These are phyloP conservation scores for Hestina assimilis DNA, from an alignment of 1,140 invertebrate species.

Conservation along the genomic window DNA sequence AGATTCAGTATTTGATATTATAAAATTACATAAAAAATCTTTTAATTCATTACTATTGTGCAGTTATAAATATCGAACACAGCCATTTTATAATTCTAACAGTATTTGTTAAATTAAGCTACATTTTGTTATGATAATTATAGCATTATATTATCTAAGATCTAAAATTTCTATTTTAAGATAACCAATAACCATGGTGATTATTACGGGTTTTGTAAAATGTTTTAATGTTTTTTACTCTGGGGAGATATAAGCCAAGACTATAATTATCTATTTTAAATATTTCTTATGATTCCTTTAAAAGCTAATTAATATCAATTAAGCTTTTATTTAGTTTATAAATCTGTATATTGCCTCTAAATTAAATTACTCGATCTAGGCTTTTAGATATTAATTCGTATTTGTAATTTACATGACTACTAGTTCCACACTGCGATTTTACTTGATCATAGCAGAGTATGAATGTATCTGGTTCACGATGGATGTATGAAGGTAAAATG, in stretches of 20 bases:
- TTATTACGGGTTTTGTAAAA: neutral
- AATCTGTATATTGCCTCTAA: neutral
- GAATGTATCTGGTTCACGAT: no score
- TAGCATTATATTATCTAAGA: slow-evolving; percentile 1
- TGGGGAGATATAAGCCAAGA: neutral
- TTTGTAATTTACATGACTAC: neutral
- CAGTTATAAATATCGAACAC: slow-evolving; percentile 68
- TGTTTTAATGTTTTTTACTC: neutral
- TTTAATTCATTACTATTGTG: slow-evolving; percentile 49
- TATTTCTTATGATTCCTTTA: neutral
- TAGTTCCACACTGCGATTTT: no score
- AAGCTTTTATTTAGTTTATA: neutral
- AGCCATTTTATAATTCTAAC: slow-evolving; percentile 72
- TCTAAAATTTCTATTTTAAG: neutral
- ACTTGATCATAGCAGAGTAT: no score
- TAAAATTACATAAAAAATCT: slow-evolving; percentile 54
- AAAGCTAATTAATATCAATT: neutral
- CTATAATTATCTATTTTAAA: neutral
- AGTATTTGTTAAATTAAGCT: slow-evolving; percentile 11
- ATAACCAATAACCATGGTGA: no score
- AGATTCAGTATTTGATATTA: slow-evolving; percentile 12
- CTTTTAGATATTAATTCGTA: neutral
- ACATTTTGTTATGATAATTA: neutral
- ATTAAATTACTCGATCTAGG: neutral
- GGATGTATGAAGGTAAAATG: no score